phyloP scores from a whole-genome alignment of 2,797 vertebrate species.

The Apogon talboti region DNA sequence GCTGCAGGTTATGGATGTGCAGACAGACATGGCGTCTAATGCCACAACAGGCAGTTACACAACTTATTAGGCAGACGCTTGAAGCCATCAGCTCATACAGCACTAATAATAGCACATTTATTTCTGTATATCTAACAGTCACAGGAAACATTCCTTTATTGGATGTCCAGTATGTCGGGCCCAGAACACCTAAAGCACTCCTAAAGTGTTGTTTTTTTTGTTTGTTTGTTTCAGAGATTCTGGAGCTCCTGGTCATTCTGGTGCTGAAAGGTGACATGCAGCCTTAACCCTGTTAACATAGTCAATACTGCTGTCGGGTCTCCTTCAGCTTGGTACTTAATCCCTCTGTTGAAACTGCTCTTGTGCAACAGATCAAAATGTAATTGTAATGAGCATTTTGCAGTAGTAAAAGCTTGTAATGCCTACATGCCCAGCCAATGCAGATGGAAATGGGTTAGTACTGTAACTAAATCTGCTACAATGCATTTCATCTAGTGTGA shows the following conservation, averaged over 20 bases:
- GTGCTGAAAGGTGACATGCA: background rate
- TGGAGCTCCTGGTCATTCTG: background rate
- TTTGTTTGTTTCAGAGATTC: no score
- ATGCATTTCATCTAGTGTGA: slow-evolving; percentile 5
- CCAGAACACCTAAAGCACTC: no score
- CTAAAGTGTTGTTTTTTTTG: no score
- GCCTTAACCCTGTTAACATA: background rate
- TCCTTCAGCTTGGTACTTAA: background rate
- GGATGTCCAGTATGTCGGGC: no score
- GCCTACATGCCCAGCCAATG: background rate
- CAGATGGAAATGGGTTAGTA: slow-evolving; percentile 2
- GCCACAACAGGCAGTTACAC: background rate
- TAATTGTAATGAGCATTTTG: slow-evolving; percentile 13
- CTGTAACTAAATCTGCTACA: slow-evolving; percentile 1
- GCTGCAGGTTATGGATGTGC: background rate
- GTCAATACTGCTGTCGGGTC: background rate
- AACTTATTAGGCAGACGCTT: no score
- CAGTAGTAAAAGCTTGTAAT: background rate
- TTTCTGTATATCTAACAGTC: no score
- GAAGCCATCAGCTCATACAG: background rate
- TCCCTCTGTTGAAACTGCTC: slow-evolving; percentile 6
- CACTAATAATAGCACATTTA: background rate
- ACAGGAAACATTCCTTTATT: no score
- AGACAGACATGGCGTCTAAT: no score
- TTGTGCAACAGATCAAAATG: slow-evolving; percentile 7